phyloP scores from a whole-genome alignment of 35 echinoderm and acorn worm species.

The Acanthaster planci region DNA sequence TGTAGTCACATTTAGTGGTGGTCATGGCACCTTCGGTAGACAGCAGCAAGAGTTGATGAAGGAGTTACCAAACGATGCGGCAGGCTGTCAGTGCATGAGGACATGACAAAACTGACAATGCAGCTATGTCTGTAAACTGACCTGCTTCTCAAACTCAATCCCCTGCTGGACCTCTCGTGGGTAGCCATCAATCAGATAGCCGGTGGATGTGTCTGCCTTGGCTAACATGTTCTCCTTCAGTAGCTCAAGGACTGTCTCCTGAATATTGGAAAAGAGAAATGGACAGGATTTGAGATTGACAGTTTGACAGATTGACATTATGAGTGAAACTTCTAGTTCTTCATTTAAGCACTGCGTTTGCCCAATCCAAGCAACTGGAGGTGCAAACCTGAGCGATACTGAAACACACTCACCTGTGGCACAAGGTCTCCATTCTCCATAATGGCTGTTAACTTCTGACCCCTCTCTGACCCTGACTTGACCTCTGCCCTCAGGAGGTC shows the following conservation, averaged over 20 bases:
- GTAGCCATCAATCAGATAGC: conserved; percentile 90
- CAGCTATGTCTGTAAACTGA: not conserved
- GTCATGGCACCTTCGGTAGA: too few relatives aligned
- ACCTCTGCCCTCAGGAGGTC: conserved; percentile 93
- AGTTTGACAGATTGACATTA: too few relatives aligned
- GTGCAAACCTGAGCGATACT: too few relatives aligned
- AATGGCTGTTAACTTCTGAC: conserved; percentile 76
- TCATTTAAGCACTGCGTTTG: too few relatives aligned
- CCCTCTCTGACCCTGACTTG: conserved; percentile 85
- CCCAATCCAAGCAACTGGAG: too few relatives aligned
- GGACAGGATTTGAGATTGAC: too few relatives aligned
- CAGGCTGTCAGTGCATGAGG: too few relatives aligned
- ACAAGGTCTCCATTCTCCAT: conserved; percentile 98
- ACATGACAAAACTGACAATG: too few relatives aligned
- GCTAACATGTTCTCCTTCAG: conserved; percentile 82
- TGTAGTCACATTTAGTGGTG: too few relatives aligned
- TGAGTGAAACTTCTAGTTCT: too few relatives aligned
- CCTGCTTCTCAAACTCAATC: conserved; percentile 82
- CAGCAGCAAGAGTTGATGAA: too few relatives aligned
- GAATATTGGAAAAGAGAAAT: not conserved
- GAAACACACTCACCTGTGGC: conserved; percentile 45
- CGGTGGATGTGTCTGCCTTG: conserved; percentile 35
- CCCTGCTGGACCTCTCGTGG: conserved; percentile 86
- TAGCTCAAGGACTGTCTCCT: conserved; percentile 79
- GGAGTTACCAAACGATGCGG: too few relatives aligned